Evolutionary conservation across 2,113 vertebrate species (phyloP), one percentile per base, ranked within the genome.

Genomic region (Corapipo altera): DNA sequence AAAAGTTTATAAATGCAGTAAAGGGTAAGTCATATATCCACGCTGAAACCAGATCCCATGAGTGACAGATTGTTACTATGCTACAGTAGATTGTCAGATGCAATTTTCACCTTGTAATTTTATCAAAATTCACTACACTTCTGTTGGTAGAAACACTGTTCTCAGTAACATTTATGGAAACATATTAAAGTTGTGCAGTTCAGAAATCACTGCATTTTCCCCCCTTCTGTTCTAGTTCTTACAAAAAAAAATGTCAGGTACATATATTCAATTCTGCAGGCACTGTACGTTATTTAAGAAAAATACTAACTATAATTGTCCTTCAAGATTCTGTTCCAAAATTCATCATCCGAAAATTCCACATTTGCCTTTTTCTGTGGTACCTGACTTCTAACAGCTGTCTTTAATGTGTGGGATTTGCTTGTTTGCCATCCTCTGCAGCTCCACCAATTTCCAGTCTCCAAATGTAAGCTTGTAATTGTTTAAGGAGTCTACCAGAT

Each of bases 1-100:
- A 92, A 86, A 92, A 69, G 61, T 93, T 95, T 78, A 54, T 96
- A 91, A 89, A 81, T 78, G 37, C 65, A 21, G 3, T 71, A 77
- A 94, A 88, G 30, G 17, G 2, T 62, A 75, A 85, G 64, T 83
- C 55, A 39, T 55, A 66, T 54, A 82, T 73, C 55, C 51, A 55
- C 51, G 46, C n/a, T 52, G 79, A 93, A 93, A 66, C 26, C 43
- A 55, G 33, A 71, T 80, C 64, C 20, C 3, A 0, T 48, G 59
- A 86, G 67, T 80, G 88, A 71, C 12, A 37, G 73, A 13, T 32
- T 76, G 54, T 71, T 94, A 67, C 55, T 77, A 1, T 67, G 48
- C 75, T 84, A 27, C 26, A 41, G 24, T 48, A 62, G 43, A 59
- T 44, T 74, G 35, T 90, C 76, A 78, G 48, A 32, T 84, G 24